A percentile compares a stretch with the other conserved stretches of the same genome.
Evolutionary conservation across 2,113 vertebrate species (phyloP).

Genomic region (Pongo pygmaeus): DNA sequence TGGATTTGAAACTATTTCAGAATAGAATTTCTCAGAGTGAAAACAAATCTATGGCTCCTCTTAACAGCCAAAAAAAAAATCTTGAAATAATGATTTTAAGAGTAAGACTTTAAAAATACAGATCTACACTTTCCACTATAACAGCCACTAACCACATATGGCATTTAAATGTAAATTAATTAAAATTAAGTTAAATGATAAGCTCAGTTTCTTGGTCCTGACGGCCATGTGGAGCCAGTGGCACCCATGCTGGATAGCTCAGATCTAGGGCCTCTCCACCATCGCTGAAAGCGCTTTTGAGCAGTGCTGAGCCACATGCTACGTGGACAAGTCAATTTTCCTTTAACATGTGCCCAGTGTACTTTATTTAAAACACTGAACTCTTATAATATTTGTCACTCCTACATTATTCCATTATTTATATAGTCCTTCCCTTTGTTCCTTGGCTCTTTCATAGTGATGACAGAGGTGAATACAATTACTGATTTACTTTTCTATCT

Average conservation of each 20-base stretch:
- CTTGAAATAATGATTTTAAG: neutral
- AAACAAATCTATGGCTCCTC: neutral
- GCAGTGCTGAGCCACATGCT: neutral
- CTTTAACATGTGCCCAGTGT: neutral
- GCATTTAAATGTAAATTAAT: neutral
- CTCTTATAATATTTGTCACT: neutral
- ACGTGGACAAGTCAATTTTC: too few species aligned
- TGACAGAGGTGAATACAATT: neutral
- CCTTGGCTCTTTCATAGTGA: neutral
- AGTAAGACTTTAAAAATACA: neutral
- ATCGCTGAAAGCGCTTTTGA: neutral
- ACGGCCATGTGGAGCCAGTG: fast-evolving
- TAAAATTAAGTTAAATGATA: neutral
- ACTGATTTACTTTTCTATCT: neutral
- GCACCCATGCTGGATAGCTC: fast-evolving
- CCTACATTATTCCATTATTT: neutral
- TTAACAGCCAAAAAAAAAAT: neutral
- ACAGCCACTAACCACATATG: neutral
- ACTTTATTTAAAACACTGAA: neutral
- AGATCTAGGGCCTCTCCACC: neutral
- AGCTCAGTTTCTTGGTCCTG: neutral
- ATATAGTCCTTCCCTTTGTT: neutral
- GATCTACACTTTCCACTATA: neutral
- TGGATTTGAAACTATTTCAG: neutral
- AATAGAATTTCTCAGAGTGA: neutral